A percentile compares a stretch with the other conserved stretches of the same genome.
Conservation (phyloP, 1,140 invertebrate species). For the roundworm (Caenorhabditis elegans) region WBcel235 BX284604.4:9817001-9817500, state of each 20-base stretch:
- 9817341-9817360: conserved; percentile 7
- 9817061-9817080: too few species aligned
- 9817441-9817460: background rate
- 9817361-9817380: background rate
- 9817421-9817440: too few species aligned
- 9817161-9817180: too few species aligned
- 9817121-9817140: too few species aligned
- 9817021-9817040: too few species aligned
- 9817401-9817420: background rate
- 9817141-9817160: too few species aligned
- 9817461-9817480: background rate
- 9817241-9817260: background rate
- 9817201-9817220: background rate
- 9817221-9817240: background rate
- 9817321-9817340: background rate
- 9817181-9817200: too few species aligned
- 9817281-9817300: background rate
- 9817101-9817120: too few species aligned
- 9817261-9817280: background rate
- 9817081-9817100: too few species aligned
- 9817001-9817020: background rate
- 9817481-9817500: background rate
- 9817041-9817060: too few species aligned
- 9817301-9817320: conserved; percentile 9
- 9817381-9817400: background rate